These are phyloP conservation scores for Xiphophorus couchianus DNA, from an alignment of 2,113 vertebrate species.

Conservation along the genomic window DNA sequence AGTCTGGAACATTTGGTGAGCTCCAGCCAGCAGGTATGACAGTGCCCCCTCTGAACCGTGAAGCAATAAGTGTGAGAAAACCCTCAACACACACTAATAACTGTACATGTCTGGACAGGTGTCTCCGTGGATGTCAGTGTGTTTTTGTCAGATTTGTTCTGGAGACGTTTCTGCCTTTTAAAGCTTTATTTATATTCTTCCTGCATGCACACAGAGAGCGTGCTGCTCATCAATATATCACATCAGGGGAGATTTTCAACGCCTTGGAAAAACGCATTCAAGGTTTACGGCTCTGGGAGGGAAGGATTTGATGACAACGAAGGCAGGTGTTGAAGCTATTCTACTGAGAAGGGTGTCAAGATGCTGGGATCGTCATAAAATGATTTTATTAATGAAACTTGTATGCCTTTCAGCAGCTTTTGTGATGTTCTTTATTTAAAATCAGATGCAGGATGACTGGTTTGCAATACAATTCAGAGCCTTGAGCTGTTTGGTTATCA, in stretches of 20 bases:
- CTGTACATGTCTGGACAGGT: slow-evolving; percentile 10
- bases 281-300: background rate
- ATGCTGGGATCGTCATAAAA: slow-evolving; percentile 25
- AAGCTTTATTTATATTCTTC: slow-evolving; percentile 5
- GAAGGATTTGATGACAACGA: slow-evolving; percentile 2
- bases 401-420: slow-evolving; percentile 9
- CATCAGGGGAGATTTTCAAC: slow-evolving; percentile 10
- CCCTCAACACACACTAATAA: slow-evolving; percentile 11
- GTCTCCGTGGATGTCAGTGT: background rate
- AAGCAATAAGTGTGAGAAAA: slow-evolving; percentile 10
- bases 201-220: background rate
- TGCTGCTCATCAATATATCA: slow-evolving; percentile 14
- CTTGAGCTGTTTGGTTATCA: slow-evolving; percentile 8
- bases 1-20: slow-evolving; percentile 35
- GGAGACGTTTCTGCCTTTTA: background rate
- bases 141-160: background rate
- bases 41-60: slow-evolving; percentile 5
- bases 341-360: background rate
- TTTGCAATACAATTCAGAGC: slow-evolving; percentile 1
- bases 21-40: slow-evolving; percentile 24
- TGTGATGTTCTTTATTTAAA: slow-evolving; percentile 19
- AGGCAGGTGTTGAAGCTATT: background rate
- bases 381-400: slow-evolving; percentile 36
- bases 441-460: slow-evolving; percentile 31
- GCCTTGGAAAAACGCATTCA: background rate